Base-by-base conservation (phyloP, 1,140 invertebrate species). In the Stratiolaelaps scimitus region DNA sequence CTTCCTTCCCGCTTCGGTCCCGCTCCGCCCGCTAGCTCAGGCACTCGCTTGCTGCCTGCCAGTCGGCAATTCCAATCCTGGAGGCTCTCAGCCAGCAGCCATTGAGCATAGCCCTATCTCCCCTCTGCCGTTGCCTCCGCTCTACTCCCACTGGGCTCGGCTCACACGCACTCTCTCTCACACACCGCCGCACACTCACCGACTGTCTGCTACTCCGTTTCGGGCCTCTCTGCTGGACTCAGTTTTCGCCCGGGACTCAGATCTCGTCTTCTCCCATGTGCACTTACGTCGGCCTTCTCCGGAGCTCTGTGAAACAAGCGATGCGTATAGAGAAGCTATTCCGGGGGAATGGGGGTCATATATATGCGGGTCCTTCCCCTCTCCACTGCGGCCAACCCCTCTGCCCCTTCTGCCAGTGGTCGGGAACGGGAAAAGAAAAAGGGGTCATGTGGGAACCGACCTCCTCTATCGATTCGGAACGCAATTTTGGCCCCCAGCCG, bases 241-340 rank as follows among this genome's bases (percentile, higher is more conserved):
- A 26, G 53, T 29, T 60, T 60, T 23, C 53, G 53, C 23, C 26
- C 26, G 47, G 19, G 47, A 20, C 47, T 29, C 53, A 10, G 34
- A 40, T 40, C 34, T 40, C 34, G 34, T 10, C 34, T 40, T 40
- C 34, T 40, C 10, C 5, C 34, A 10, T 40, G 34, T 60, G 53
- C 23, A 60, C 53, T 60, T 60, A 60, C 53, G 53, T 60, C 15
- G 26, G 0, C 26, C 23, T 19, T 60, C 53, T 60, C 53, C 23
- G 53, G 10, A 26, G 23, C 53, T 15, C 53, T 60, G 53, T 60
- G 53, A 60, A 60, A 60, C 53, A 60, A 60, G 53, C 53, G 53
- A 60, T 60, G 53, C 53, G 53, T 60, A 60, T 60, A 60, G 53
- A 60, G 53, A 60, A 60, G 53, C 53, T 60, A 60, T 60, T 60